Base-by-base conservation (phyloP, 2,888 invertebrate genomes). In the Neocrepidodera transversa region DNA sequence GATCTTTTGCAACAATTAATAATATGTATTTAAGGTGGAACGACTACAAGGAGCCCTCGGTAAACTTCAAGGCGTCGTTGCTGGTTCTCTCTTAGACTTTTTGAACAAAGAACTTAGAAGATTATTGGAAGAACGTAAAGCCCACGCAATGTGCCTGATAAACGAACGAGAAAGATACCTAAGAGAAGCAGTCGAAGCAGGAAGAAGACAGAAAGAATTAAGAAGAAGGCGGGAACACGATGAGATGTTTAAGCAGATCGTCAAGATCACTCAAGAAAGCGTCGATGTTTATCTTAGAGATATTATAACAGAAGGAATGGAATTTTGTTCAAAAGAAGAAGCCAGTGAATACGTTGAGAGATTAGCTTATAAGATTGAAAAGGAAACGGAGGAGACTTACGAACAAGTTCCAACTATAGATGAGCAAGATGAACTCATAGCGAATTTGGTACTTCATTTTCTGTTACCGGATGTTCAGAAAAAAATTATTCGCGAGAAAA, bases 181-280 rank as follows among this genome's bases (percentile, higher is more conserved):
- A 73, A 82, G 91, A 0, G 93, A 94, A 76, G 92, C 93, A 0
- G 87, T 86, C 6, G 93, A 93, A 76, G 89, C 90, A 1, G 92
- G 93, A 0, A 80, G 88, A 47, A 80, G 92, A 14, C 92, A 94
- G 76, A 84, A 85, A 47, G 93, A 94, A 74, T 85, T 89, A 64
- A 82, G 87, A 54, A 80, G 90, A 32, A 81, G 92, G 4, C 76
- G 85, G 5, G 89, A 92, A 71, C 88, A 91, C 66, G 92, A 93
- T 67, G 89, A 92, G 76, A 87, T 93, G 74, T 93, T 92, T 74
- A 87, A 87, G 75, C 87, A 90, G 79, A 77, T 84, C 23, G 78
- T 85, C 3, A 85, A 86, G 73, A 81, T 86, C 3, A 82, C 86
- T 70, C 85, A 84, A 70, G 83, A 85, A 35, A 82, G 84, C 0